Base-by-base conservation (phyloP, 2,797 vertebrate genomes). In the Hylomyscus alleni region DNA sequence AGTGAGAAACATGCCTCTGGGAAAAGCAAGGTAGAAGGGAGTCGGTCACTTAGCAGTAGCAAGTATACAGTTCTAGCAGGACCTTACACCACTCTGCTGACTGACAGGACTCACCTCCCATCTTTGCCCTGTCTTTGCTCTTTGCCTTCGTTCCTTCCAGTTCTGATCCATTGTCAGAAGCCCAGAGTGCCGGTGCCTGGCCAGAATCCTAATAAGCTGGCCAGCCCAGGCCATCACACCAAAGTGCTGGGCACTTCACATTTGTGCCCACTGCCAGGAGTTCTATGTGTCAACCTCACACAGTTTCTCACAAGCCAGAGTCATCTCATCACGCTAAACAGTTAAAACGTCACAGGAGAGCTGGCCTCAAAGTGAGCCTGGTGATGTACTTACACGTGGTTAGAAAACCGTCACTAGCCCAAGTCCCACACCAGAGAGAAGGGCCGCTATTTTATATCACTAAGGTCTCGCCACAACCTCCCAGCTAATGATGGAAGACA, bases 211-310 rank as follows among this genome's bases (percentile, higher is more conserved):
- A 58, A 24, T 0, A 6, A 60, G 26, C 9, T 29, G 47, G 24
- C 34, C 1, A 3, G 24, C n/a, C 44, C n/a, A 5, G 34, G 54
- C 8, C 3, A n/a, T 7, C 58, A n/a, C 8, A 13, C 40, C 6
- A 3, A 8, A 19, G 17, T 44, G 26, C 26, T 26, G 7, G 34
- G 40, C 67, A 56, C 37, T 20, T 62, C 37, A 20, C 2, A 20
- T 58, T 84, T 2, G 3, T 31, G 6, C 44, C 3, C 3, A 29
- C 8, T 37, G 13, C n/a, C 20, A 3, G 6, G 67, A 10, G 3
- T 19, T 73, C 58, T 2, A 1, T 1, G 0, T 29, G 20, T 26
- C 78, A 13, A 29, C 50, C 44, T 84, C 73, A 4, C 3, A 2
- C 40, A 15, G 69, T 10, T 44, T 37, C 94, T 19, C 14, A 65